These are phyloP conservation scores for Tor tambroides DNA, from an alignment of 2,113 vertebrate species.

Conservation along the genomic window DNA sequence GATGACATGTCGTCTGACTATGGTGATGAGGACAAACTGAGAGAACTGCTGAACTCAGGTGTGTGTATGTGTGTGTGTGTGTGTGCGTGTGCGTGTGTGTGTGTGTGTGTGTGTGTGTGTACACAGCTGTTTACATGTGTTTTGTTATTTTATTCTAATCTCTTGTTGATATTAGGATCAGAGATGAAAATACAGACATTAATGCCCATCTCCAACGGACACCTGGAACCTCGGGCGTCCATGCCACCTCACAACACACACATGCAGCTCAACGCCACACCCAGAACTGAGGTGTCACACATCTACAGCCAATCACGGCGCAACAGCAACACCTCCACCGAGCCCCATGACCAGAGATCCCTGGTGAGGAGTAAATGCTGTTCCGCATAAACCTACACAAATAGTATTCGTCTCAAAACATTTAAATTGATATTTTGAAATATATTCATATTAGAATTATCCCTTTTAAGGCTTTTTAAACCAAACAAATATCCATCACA, in stretches of 20 bases:
- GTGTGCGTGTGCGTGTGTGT: neutral
- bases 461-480: neutral
- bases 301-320: constrained; percentile 79
- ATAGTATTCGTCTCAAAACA: neutral
- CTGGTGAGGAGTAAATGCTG: constrained; percentile 76
- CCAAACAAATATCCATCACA: neutral
- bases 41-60: constrained; percentile 73
- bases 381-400: neutral
- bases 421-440: neutral
- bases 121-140: constrained; percentile 17
- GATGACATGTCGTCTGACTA: constrained; percentile 86
- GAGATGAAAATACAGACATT: constrained; percentile 91
- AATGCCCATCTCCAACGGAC: constrained; percentile 88
- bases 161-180: constrained; percentile 58
- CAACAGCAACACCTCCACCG: constrained; percentile 81
- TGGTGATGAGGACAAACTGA: constrained; percentile 90
- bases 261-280: constrained; percentile 86
- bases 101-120: neutral
- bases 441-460: neutral
- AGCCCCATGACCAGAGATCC: constrained; percentile 86
- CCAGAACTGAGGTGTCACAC: constrained; percentile 84
- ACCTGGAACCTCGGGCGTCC: constrained; percentile 86
- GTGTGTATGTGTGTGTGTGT: neutral
- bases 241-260: constrained; percentile 75
- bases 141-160: neutral